Conservation (phyloP, 2,888 invertebrate species). For the Tholera decimalis region DNA sequence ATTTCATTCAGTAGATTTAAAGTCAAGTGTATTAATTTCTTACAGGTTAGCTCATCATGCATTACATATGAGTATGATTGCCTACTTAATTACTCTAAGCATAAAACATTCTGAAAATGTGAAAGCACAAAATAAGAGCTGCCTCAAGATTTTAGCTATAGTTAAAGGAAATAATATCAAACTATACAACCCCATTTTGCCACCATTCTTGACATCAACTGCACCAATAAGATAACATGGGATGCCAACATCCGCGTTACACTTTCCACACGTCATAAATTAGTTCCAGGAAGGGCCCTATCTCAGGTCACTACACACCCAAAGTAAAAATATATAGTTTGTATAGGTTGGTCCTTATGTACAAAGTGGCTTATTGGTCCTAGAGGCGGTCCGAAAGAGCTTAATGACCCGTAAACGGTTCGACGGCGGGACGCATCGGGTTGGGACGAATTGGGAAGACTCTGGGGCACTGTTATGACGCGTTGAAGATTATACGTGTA, state of each 20-base stretch:
- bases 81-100: too few species aligned
- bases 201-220: background rate
- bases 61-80: too few species aligned
- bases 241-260: constrained; percentile 17
- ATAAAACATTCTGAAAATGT: too few species aligned
- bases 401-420: constrained; percentile 74
- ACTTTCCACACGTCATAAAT: constrained; percentile 55
- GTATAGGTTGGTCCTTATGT: constrained; percentile 55
- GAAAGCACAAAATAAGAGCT: too few species aligned
- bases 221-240: constrained; percentile 28
- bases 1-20: too few species aligned
- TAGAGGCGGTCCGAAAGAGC: constrained; percentile 65
- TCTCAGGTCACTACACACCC: constrained; percentile 59
- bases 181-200: background rate
- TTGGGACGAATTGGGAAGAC: constrained; percentile 7
- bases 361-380: constrained; percentile 52
- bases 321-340: constrained; percentile 60
- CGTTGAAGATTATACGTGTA: constrained; percentile 18
- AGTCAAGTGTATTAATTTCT: too few species aligned
- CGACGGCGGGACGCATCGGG: constrained; percentile 65
- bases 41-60: too few species aligned
- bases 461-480: constrained; percentile 54
- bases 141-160: too few species aligned
- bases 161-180: background rate
- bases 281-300: constrained; percentile 54